A percentile compares a stretch with the other conserved stretches of the same genome.
These are phyloP conservation scores for Homalodisca vitripennis DNA, from an alignment of 1,140 invertebrate species.

Conservation along the genomic window DNA sequence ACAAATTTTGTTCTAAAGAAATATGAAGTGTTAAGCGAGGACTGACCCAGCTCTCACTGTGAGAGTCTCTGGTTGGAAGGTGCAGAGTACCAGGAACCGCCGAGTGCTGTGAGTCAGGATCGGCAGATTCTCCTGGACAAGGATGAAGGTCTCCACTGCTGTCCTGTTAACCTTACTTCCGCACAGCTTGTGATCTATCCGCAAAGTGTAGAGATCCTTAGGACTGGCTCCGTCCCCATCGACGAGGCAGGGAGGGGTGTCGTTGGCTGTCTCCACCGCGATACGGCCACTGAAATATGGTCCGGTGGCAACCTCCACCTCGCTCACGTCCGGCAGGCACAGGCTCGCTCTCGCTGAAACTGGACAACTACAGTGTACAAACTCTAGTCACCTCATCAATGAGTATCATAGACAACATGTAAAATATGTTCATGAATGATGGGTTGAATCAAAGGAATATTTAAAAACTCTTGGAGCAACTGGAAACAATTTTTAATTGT, in stretches of 20 bases:
- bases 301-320: slow-evolving; percentile 76
- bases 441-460: too few species aligned
- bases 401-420: too few species aligned
- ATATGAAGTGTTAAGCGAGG: too few species aligned
- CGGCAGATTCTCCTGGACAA: slow-evolving; percentile 76
- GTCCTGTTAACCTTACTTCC: slow-evolving; percentile 63
- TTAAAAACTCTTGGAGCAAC: too few species aligned
- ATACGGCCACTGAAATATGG: slow-evolving; percentile 74
- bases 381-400: too few species aligned
- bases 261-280: slow-evolving; percentile 64
- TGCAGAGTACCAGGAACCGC: slow-evolving; percentile 74
- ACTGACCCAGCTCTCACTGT: slow-evolving; percentile 66
- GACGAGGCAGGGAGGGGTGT: slow-evolving; percentile 53
- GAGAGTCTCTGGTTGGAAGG: slow-evolving; percentile 74
- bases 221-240: slow-evolving; percentile 56
- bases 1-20: neutral
- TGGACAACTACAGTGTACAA: slow-evolving; percentile 43
- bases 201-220: slow-evolving; percentile 66
- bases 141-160: slow-evolving; percentile 72
- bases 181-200: slow-evolving; percentile 71
- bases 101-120: slow-evolving; percentile 78
- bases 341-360: slow-evolving; percentile 74
- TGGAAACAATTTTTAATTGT: too few species aligned
- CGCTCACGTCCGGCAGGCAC: slow-evolving; percentile 70
- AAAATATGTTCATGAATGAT: too few species aligned